These are phyloP conservation scores for Ectropis crepuscularia DNA, from an alignment of 2,888 invertebrate species.

Conservation along the genomic window DNA sequence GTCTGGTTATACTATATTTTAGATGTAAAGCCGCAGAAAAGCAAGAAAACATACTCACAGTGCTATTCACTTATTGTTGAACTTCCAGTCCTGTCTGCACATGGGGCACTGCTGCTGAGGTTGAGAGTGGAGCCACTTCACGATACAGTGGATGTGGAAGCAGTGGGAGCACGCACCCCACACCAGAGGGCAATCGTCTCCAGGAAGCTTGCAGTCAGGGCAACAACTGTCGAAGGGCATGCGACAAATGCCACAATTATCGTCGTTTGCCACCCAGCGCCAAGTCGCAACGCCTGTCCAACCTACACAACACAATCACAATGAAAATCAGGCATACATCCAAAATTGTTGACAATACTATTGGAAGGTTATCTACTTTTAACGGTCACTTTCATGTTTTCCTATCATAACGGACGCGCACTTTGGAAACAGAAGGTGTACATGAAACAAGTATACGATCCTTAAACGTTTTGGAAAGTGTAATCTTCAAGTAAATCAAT, in stretches of 20 bases:
- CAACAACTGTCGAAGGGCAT: conserved; percentile 99
- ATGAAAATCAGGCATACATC: conserved; percentile 14
- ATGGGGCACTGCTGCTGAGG: conserved; percentile 96
- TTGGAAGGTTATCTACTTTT: conserved; percentile 79
- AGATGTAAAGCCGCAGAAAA: neutral
- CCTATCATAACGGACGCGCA: conserved; percentile 35
- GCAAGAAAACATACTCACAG: conserved; percentile 18
- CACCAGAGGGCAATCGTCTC: conserved; percentile 98
- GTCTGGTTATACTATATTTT: too few relatives aligned
- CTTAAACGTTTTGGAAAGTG: too few relatives aligned
- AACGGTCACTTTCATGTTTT: conserved; percentile 86
- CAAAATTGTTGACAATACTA: neutral
- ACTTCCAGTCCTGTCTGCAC: conserved; percentile 99
- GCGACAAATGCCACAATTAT: conserved; percentile 99
- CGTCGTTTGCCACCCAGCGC: conserved; percentile 99
- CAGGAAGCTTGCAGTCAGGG: conserved; percentile 98
- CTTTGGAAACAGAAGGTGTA: too few relatives aligned
- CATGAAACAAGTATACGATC: too few relatives aligned
- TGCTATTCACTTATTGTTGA: conserved; percentile 89
- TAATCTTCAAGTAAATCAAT: too few relatives aligned
- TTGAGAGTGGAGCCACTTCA: conserved; percentile 99
- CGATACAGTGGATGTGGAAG: conserved; percentile 99
- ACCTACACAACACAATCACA: conserved; percentile 73
- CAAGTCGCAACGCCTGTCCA: conserved; percentile 99
- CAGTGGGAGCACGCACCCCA: conserved; percentile 99